Conservation (phyloP, 1,140 invertebrate species). For the Meloidogyne chitwoodi region DNA sequence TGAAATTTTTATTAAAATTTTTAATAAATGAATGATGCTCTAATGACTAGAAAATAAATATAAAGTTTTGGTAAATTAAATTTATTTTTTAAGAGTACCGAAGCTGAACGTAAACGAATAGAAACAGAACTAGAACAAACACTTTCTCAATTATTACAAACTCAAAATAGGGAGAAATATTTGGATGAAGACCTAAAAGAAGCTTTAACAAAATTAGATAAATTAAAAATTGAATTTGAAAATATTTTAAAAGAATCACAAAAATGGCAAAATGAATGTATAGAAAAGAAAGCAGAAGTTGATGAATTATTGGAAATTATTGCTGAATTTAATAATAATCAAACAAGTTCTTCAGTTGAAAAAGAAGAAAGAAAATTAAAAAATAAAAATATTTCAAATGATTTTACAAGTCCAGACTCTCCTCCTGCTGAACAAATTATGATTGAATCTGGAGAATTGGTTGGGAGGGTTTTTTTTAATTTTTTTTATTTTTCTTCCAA, state of each 20-base stretch:
- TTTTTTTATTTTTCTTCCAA: not conserved
- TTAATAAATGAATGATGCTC: no score
- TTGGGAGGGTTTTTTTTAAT: not conserved
- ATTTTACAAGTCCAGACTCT: not conserved
- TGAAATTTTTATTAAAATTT: no score
- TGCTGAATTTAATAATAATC: conserved; percentile 6
- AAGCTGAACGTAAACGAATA: not conserved
- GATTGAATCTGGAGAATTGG: not conserved
- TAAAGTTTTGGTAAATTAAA: no score
- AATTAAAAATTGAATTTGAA: conserved; percentile 1
- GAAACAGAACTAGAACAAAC: not conserved
- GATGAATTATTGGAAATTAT: conserved; percentile 24
- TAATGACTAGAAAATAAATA: no score
- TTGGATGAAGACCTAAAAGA: conserved; percentile 17
- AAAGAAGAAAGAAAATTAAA: not conserved
- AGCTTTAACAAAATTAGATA: conserved; percentile 7
- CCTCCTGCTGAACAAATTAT: not conserved
- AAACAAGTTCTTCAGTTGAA: not conserved
- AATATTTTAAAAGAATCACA: not conserved
- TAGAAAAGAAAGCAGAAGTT: conserved; percentile 14
- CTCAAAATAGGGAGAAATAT: conserved; percentile 17
- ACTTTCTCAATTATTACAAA: conserved; percentile 2
- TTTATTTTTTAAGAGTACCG: not conserved
- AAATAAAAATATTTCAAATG: not conserved
- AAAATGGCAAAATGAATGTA: not conserved